Percentiles rank a stretch among this genome's conserved stretches.
Conservation (phyloP, 30 jellyfish, hydroid and myxozoan genomes). For the Aurelia sp. region DNA sequence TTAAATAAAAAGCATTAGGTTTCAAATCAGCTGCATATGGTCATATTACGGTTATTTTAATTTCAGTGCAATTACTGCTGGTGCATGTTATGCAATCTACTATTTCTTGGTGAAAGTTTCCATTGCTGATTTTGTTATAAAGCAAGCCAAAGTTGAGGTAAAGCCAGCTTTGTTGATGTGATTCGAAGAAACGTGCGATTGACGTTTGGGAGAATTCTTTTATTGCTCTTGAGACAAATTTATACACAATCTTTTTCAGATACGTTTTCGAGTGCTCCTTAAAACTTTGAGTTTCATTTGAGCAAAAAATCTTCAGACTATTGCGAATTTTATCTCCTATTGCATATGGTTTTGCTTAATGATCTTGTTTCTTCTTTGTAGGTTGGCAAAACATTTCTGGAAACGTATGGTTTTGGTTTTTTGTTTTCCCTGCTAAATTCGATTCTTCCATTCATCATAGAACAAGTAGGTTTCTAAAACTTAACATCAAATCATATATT, state of each 20-base stretch:
- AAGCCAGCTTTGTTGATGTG: background rate
- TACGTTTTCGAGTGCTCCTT: no score
- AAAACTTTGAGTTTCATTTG: no score
- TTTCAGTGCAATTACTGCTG: slow-evolving; percentile 44
- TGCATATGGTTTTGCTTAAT: no score
- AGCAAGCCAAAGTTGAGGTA: slow-evolving; percentile 59
- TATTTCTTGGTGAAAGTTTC: slow-evolving; percentile 42
- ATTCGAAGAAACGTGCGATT: background rate
- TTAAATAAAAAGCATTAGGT: no score
- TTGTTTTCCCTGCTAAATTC: slow-evolving; percentile 42
- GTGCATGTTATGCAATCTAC: slow-evolving; percentile 63
- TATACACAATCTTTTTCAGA: no score
- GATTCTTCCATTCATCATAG: slow-evolving; percentile 41
- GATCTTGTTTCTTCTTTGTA: background rate
- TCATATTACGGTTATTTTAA: background rate
- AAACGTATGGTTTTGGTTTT: slow-evolving; percentile 53
- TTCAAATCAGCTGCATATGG: no score
- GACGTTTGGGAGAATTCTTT: no score
- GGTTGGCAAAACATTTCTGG: slow-evolving; percentile 66
- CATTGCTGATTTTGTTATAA: slow-evolving; percentile 45
- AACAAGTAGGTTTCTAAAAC: slow-evolving; percentile 2
- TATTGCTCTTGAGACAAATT: no score
- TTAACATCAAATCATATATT: no score
- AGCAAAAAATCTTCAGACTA: no score
- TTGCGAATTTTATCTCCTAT: no score